Percentiles rank a stretch among this genome's conserved stretches.
These are phyloP conservation scores for Sebastes schlegelii DNA, from an alignment of 2,113 vertebrate genomes.

Conservation along the genomic window DNA sequence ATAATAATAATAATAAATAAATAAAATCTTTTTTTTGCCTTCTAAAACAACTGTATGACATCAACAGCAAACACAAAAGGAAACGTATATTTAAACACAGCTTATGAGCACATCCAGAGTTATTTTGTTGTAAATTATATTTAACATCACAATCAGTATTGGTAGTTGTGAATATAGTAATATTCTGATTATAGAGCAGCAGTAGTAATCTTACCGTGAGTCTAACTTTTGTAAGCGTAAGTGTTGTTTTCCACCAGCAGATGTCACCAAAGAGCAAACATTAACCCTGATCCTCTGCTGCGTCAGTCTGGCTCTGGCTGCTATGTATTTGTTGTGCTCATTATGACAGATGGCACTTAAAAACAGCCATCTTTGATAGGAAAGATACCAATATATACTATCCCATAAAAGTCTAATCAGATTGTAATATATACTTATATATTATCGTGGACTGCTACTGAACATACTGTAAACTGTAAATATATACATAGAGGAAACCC, in stretches of 20 bases:
- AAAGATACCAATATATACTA: slow-evolving; percentile 34
- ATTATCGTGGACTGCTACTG: neutral
- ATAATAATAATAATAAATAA: neutral
- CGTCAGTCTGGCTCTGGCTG: slow-evolving; percentile 36
- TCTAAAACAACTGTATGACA: neutral
- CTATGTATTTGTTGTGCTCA: slow-evolving; percentile 43
- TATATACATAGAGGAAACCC: neutral
- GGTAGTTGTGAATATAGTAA: neutral
- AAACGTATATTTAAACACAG: neutral
- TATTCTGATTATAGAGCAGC: neutral
- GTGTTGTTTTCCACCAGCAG: slow-evolving; percentile 52
- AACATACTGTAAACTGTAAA: neutral
- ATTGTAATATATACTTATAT: neutral
- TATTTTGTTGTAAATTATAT: neutral
- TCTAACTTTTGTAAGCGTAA: neutral
- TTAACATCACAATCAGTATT: neutral
- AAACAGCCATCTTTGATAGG: slow-evolving; percentile 62
- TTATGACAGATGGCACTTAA: slow-evolving; percentile 70
- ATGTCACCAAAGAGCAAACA: slow-evolving; percentile 61
- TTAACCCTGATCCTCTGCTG: slow-evolving; percentile 25
- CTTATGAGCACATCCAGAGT: neutral
- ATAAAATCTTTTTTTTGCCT: neutral
- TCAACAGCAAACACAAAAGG: neutral
- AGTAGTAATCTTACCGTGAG: neutral
- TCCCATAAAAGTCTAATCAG: slow-evolving; percentile 12